These are phyloP conservation scores for Pristionchus mayeri DNA, from an alignment of 2,888 invertebrate genomes.

Conservation along the genomic window DNA sequence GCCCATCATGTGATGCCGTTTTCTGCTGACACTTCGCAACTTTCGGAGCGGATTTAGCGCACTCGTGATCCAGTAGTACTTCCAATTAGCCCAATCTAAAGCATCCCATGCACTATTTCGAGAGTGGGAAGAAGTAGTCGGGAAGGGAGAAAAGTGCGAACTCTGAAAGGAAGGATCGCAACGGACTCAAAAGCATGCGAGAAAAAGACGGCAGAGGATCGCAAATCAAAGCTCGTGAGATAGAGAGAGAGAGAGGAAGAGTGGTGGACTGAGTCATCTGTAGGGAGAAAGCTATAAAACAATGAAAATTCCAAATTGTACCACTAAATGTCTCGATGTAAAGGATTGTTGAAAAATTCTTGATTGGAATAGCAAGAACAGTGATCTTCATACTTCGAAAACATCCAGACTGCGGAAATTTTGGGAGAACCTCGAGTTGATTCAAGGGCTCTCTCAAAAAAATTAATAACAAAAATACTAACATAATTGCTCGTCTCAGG, in stretches of 20 bases:
- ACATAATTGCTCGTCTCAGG: constrained; percentile 57
- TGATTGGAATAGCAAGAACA: too few species aligned
- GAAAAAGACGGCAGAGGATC: constrained; percentile 24
- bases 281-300: too few species aligned
- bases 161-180: constrained; percentile 39
- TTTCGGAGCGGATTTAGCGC: neutral
- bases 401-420: too few species aligned
- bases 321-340: too few species aligned
- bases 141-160: constrained; percentile 21
- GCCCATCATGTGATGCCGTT: too few species aligned
- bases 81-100: constrained; percentile 33
- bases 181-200: constrained; percentile 1
- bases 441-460: too few species aligned
- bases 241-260: neutral
- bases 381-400: too few species aligned
- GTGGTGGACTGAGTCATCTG: neutral
- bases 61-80: neutral
- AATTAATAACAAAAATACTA: too few species aligned
- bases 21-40: neutral
- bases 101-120: neutral
- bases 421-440: too few species aligned
- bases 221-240: constrained; percentile 24
- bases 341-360: too few species aligned
- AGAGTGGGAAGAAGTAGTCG: neutral
- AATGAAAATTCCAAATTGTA: too few species aligned